Evolutionary conservation across 2,113 vertebrate genomes (phyloP).

Genomic region (Eublepharis macularius): DNA sequence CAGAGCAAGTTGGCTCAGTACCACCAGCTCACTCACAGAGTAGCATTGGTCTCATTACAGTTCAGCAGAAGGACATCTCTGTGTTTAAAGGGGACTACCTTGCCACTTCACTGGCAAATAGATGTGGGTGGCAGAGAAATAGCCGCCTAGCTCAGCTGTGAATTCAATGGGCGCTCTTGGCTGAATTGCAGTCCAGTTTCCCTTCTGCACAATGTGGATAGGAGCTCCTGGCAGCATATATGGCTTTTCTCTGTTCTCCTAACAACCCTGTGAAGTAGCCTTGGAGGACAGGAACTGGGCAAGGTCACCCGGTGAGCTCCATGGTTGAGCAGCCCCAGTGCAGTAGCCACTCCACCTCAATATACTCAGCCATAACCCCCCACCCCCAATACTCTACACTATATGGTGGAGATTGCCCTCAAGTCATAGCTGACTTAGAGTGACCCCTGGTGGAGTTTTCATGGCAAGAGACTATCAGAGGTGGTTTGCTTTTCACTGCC

Average conservation of each 20-base stretch:
- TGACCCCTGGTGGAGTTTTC: too few relatives aligned
- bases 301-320: background rate
- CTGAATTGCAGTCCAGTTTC: background rate
- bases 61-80: too few relatives aligned
- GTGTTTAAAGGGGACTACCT: too few relatives aligned
- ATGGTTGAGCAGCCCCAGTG: background rate
- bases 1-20: background rate
- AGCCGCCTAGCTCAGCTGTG: background rate
- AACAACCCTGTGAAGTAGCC: background rate
- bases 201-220: background rate
- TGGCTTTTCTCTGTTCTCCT: background rate
- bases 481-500: too few relatives aligned
- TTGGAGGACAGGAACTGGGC: background rate
- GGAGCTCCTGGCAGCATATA: background rate
- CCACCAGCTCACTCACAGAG: background rate
- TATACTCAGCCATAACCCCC: background rate
- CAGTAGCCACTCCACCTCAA: background rate
- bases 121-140: too few relatives aligned
- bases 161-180: background rate
- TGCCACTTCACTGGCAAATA: too few relatives aligned
- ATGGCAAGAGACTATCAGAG: too few relatives aligned
- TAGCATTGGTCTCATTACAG: too few relatives aligned
- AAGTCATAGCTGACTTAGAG: too few relatives aligned
- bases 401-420: too few relatives aligned
- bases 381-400: too few relatives aligned